Evolutionary conservation across 2,113 vertebrate genomes (phyloP), one percentile per base, ranked within the genome.

Genomic region (Herpetotheres cachinnans): DNA sequence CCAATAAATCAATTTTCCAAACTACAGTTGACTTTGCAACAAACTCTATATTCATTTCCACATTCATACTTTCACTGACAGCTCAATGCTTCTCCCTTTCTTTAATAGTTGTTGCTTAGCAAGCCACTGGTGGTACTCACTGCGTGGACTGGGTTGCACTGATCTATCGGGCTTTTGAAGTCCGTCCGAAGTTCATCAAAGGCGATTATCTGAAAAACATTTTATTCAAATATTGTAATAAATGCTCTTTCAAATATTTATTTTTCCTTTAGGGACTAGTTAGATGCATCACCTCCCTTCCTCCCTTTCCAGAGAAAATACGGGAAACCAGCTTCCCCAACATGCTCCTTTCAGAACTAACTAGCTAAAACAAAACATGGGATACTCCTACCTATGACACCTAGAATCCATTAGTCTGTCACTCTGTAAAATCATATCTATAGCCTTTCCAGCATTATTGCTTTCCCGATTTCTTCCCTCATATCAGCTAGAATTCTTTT

Each of bases 151-250:
- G 99, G 99, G 98, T 99, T 99, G 97, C 99, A 99, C 98, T 99
- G 99, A 97, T 99, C 99, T 78, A 99, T 99, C 50, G 99, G 99
- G 97, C 99, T 99, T 98, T 99, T 99, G 98, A 99, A 99, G 98
- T 99, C 99, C 21, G 99, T 99, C 90, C 99, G 98, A 90, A 99
- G 98, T 91, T 99, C 99, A 95, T 99, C 99, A 95, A 99, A 99
- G 32, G 99, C 99, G 30, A 99, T 99, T 90, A 99, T 99, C 99
- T 99, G 98, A 94, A 98, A 97, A 50, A 97, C 82, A 98, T 22
- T 25, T 79, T 86, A 94, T 95, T 79, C 67, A 86, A 90, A 93
- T 63, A 78, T 58, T 81, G 29, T 89, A 82, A 83, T 36, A n/a
- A 87, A 76, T 22, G 14, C 8, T 58, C 24, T 30, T 69, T 61